Conservation (phyloP, 2,113 vertebrate species). For the Triplophysa dalaica region DNA sequence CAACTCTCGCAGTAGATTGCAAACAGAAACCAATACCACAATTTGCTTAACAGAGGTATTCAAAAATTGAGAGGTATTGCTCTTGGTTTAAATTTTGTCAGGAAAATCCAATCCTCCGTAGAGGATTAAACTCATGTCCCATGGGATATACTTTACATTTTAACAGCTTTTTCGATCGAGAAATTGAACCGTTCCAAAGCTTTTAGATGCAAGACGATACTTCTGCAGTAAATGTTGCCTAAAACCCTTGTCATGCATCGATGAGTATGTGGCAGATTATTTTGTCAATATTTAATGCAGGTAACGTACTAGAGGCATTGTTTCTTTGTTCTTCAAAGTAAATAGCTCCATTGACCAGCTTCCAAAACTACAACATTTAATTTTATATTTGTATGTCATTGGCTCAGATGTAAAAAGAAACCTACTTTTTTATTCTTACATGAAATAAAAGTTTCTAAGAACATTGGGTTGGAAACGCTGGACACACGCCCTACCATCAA, state of each 20-base stretch:
- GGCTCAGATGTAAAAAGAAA: not conserved
- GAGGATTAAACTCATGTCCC: not conserved
- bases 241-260: not conserved
- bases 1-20: conserved; percentile 6
- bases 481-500: not conserved
- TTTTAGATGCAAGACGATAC: not conserved
- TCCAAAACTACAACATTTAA: not conserved
- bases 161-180: not conserved
- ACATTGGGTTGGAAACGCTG: not conserved
- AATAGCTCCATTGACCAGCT: not conserved
- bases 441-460: not conserved
- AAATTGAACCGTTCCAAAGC: not conserved
- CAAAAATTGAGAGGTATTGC: not conserved
- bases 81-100: not conserved
- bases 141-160: conserved; percentile 11
- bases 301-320: not conserved
- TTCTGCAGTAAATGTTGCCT: not conserved
- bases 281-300: not conserved
- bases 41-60: conserved; percentile 39
- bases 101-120: not conserved
- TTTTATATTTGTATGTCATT: not conserved
- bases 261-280: not conserved
- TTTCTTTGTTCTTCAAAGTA: not conserved
- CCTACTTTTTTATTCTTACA: not conserved
- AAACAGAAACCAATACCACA: conserved; percentile 29